phyloP scores from a whole-genome alignment of 2,113 vertebrate genomes.

The Corythornis vintsioides region DNA sequence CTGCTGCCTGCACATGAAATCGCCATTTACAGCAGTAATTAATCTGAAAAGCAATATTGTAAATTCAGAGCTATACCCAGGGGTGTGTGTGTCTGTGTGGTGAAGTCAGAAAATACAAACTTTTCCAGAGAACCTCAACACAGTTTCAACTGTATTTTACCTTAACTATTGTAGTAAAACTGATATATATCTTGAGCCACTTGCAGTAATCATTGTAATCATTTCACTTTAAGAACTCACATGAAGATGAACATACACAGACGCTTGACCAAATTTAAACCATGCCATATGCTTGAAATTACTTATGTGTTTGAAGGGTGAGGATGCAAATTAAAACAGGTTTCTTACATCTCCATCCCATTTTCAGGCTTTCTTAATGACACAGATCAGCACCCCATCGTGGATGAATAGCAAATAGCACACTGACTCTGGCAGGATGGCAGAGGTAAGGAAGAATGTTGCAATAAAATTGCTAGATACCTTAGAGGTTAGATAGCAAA shows the following conservation, averaged over 20 bases:
- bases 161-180: background rate
- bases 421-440: background rate
- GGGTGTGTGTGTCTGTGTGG: too few species aligned
- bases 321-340: background rate
- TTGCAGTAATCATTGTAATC: background rate
- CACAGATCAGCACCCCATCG: background rate
- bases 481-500: background rate
- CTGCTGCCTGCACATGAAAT: background rate
- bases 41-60: background rate
- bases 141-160: background rate
- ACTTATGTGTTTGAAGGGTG: background rate
- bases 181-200: background rate
- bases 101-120: background rate
- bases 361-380: background rate
- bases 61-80: background rate
- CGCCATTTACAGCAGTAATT: background rate
- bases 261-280: background rate
- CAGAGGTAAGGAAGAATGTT: background rate
- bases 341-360: background rate
- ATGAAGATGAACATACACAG: background rate
- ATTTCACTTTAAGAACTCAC: background rate
- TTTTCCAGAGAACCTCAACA: background rate
- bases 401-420: background rate
- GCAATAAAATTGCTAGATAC: background rate
- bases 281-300: background rate